Base-by-base conservation (phyloP, 2,113 vertebrate genomes). In the Benthochromis sp. region DNA sequence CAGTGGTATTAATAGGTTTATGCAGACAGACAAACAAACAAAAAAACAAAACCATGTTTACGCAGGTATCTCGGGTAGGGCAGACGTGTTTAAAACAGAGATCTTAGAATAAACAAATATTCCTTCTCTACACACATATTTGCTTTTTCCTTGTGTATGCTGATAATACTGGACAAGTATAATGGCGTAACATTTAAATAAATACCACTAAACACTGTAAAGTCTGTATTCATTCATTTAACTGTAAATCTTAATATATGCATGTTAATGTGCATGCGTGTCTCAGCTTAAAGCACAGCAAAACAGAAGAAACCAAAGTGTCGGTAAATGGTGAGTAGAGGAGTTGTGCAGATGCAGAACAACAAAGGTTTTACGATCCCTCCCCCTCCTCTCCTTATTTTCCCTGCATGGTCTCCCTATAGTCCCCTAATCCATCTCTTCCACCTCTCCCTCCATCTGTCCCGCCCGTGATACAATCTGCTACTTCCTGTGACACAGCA, bases 401-500 rank as follows among this genome's bases (percentile, higher is more conserved):
- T 21, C 61, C 55, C 78, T 84, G 50, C 19, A 59, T 54, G 80
- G 57, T 85, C 83, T 92, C 86, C 69, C 82, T 55, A 52, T 85
- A 85, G 88, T 89, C 82, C 86, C 84, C 53, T 95, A 93, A 95
- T 95, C 91, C 91, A 94, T 84, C 86, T 90, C 89, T 90, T 82
- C 86, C 86, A 85, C 83, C 81, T 86, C 86, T 86, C 88, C 91
- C 84, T 92, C 95, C 93, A 95, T 95, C 94, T 95, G 95, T 94
- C 92, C 82, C 55, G 34, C 86, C 90, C 69, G 34, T 90, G 95
- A 96, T 95, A 96, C 92, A 95, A 97, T 96, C 96, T 95, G 93
- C 83, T 89, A 59, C 94, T 96, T 96, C 96, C 95, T 91, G 93
- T 96, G 95, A 96, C 95, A 95, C 87, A 91, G 91, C 92, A 91